Evolutionary conservation across 2,113 vertebrate genomes (phyloP).

Genomic region (Planiliza haematocheilus): DNA sequence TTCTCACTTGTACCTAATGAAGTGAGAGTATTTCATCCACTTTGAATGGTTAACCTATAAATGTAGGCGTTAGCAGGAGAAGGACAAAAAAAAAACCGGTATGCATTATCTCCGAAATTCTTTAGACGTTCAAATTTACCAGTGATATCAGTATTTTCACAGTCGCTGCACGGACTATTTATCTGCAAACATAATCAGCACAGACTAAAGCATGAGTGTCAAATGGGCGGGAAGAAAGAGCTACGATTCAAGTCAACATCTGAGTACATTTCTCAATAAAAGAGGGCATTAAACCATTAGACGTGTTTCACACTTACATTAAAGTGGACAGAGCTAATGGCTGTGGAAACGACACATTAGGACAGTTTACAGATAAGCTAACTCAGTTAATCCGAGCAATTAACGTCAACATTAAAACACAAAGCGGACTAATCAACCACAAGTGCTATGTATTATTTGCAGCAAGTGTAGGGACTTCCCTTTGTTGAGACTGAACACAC

Average conservation of each 20-base stretch:
- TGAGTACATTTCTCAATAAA: conserved; percentile 1
- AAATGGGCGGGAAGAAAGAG: conserved; percentile 2
- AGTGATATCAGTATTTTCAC: neutral
- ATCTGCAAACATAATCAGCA: neutral
- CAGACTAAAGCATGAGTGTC: neutral
- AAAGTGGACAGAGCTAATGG: conserved; percentile 40
- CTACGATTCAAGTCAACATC: conserved; percentile 7
- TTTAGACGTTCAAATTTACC: neutral
- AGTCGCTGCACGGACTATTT: neutral
- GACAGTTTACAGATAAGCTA: conserved; percentile 41
- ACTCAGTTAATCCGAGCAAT: conserved; percentile 48
- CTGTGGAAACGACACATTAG: conserved; percentile 38
- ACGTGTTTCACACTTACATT: conserved; percentile 46
- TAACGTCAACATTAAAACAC: conserved; percentile 54
- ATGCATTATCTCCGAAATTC: neutral
- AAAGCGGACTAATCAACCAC: neutral
- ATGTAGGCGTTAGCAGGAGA: too few relatives aligned
- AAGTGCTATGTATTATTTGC: conserved; percentile 15
- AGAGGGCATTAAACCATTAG: conserved; percentile 26
- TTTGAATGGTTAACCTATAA: neutral
- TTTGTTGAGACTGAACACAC: conserved; percentile 19
- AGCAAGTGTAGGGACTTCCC: neutral
- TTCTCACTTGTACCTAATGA: too few relatives aligned
- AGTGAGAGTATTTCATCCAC: neutral
- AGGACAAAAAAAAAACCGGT: neutral